Evolutionary conservation across 2,797 vertebrate species (phyloP).

Genomic region (Sciurus carolinensis): DNA sequence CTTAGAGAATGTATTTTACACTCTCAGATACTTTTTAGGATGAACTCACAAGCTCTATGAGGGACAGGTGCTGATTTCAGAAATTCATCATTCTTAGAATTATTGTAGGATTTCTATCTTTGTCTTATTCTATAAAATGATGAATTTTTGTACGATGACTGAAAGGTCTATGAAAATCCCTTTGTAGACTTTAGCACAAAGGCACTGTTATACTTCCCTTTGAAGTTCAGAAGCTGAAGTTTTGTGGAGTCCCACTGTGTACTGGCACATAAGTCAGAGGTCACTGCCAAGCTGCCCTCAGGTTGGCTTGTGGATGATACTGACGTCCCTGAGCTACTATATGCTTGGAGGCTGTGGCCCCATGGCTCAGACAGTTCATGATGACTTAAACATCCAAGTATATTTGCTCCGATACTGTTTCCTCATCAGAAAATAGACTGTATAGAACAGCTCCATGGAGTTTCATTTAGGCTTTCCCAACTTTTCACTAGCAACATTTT

Average conservation of each 20-base stretch:
- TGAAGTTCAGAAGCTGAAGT: neutral
- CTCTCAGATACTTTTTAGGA: slow-evolving; percentile 4
- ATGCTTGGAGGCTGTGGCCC: slow-evolving; percentile 57
- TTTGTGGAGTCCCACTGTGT: neutral
- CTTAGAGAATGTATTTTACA: slow-evolving; percentile 32
- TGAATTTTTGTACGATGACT: slow-evolving; percentile 25
- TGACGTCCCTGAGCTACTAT: neutral
- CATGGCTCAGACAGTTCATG: slow-evolving; percentile 72
- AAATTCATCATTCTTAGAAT: neutral
- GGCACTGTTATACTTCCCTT: neutral
- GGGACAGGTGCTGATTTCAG: slow-evolving; percentile 31
- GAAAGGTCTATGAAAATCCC: slow-evolving; percentile 7
- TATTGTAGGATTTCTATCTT: slow-evolving; percentile 17
- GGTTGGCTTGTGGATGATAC: neutral
- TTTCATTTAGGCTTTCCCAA: slow-evolving; percentile 79
- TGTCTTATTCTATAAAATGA: slow-evolving; percentile 4
- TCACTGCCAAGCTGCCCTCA: neutral
- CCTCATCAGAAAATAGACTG: neutral
- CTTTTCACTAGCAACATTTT: slow-evolving; percentile 78
- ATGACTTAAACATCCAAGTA: slow-evolving; percentile 81
- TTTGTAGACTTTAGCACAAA: neutral
- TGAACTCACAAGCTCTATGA: slow-evolving; percentile 49
- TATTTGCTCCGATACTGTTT: slow-evolving; percentile 80
- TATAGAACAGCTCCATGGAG: slow-evolving; percentile 27
- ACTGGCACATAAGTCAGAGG: accelerated